Conservation (phyloP, 2,888 invertebrate species). For the Cephus spinipes region DNA sequence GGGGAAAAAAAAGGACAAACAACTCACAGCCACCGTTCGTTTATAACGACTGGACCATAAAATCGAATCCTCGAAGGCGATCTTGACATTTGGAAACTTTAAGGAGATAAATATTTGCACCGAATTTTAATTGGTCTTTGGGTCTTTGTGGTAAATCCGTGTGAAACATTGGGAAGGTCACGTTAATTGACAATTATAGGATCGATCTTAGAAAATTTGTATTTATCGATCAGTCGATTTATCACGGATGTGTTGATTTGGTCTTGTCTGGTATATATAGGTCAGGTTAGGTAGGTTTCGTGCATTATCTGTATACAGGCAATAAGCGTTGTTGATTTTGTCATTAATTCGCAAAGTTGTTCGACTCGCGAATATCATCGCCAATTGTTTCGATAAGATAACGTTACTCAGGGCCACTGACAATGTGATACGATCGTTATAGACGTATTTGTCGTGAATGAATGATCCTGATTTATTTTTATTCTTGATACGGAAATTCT, state of each 20-base stretch:
- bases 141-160: background rate
- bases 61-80: background rate
- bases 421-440: background rate
- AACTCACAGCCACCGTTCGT: background rate
- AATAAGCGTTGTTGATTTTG: background rate
- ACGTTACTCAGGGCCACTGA: background rate
- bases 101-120: background rate
- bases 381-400: background rate
- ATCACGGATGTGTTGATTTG: background rate
- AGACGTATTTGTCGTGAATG: background rate
- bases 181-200: background rate
- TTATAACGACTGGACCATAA: background rate
- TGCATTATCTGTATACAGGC: no score
- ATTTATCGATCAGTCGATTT: background rate
- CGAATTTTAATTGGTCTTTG: background rate
- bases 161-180: background rate
- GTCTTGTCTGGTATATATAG: background rate
- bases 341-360: background rate
- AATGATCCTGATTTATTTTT: background rate
- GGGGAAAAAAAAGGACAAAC: no score
- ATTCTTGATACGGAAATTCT: background rate
- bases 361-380: background rate
- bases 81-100: background rate
- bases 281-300: background rate
- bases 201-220: background rate